phyloP scores from a whole-genome alignment of 2,797 vertebrate genomes.

The Dendrocincla fuliginosa region DNA sequence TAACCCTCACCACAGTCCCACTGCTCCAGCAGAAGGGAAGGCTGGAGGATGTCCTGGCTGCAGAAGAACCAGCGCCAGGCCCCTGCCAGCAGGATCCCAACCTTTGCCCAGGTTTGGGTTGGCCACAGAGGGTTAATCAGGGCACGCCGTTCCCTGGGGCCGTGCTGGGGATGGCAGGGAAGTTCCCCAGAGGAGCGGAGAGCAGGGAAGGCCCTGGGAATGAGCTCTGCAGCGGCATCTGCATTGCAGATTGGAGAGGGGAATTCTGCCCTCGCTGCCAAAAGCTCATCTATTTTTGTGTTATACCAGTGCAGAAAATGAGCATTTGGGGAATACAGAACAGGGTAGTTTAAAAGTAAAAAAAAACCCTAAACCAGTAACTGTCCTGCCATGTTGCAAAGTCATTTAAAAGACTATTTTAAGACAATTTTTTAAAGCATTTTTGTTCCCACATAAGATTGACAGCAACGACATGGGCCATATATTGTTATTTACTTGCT shows the following conservation, averaged over 20 bases:
- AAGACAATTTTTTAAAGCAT: background rate
- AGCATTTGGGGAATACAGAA: background rate
- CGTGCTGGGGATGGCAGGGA: background rate
- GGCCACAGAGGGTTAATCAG: background rate
- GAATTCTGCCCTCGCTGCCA: slow-evolving; percentile 59
- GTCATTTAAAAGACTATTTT: background rate
- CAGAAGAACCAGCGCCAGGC: background rate
- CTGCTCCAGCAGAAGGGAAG: background rate
- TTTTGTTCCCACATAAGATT: background rate
- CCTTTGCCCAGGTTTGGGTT: background rate
- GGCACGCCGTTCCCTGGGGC: background rate
- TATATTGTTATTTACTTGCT: background rate
- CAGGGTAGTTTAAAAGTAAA: background rate
- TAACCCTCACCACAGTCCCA: no score
- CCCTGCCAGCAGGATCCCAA: background rate
- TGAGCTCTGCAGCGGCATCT: slow-evolving; percentile 50
- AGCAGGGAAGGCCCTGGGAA: slow-evolving; percentile 24
- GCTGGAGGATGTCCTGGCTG: background rate
- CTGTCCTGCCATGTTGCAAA: background rate
- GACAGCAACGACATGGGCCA: background rate
- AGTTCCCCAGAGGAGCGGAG: slow-evolving; percentile 4
- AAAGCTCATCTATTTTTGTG: slow-evolving; percentile 53
- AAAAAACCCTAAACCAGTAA: background rate
- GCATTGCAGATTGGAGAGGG: slow-evolving; percentile 66
- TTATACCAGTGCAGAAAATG: slow-evolving; percentile 2